Percentiles rank a stretch among this genome's conserved stretches.
Conservation (phyloP, 37 sponge, comb jelly and placozoan species). For the Corticium candelabrum region DNA sequence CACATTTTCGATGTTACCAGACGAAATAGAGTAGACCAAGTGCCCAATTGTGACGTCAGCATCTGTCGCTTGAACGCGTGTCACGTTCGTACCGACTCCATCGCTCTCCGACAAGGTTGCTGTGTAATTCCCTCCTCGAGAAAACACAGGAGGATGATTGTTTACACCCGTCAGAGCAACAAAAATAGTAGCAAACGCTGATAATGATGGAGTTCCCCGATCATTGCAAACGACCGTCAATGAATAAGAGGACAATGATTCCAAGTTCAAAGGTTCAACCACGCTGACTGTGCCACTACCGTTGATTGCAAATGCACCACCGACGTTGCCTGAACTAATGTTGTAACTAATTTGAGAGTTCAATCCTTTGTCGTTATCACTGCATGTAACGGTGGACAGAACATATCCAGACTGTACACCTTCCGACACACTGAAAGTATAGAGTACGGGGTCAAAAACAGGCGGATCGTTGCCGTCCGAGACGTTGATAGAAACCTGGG, state of each 20-base stretch:
- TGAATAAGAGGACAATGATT: neutral
- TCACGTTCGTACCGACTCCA: neutral
- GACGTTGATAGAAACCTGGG: neutral
- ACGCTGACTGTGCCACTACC: slow-evolving; percentile 22
- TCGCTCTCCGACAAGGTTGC: neutral
- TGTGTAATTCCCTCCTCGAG: neutral
- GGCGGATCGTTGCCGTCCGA: neutral
- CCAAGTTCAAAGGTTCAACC: neutral
- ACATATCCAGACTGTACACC: too few species aligned
- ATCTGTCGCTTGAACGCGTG: neutral
- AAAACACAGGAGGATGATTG: neutral
- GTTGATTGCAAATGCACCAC: slow-evolving; percentile 23
- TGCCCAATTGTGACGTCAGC: slow-evolving; percentile 6
- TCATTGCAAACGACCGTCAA: neutral
- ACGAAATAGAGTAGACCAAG: neutral
- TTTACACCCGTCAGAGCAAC: neutral
- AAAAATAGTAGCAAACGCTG: neutral
- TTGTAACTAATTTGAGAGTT: slow-evolving; percentile 9
- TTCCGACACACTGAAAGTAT: neutral
- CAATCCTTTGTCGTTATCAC: slow-evolving; percentile 21
- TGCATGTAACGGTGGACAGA: slow-evolving; percentile 10
- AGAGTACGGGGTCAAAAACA: neutral
- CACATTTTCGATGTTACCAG: neutral
- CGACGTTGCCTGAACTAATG: slow-evolving; percentile 22
- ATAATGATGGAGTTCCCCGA: neutral